A percentile compares a stretch with the other conserved stretches of the same genome.
These are phyloP conservation scores for Thripadectes ignobilis DNA, from an alignment of 2,797 vertebrate species.

Conservation along the genomic window DNA sequence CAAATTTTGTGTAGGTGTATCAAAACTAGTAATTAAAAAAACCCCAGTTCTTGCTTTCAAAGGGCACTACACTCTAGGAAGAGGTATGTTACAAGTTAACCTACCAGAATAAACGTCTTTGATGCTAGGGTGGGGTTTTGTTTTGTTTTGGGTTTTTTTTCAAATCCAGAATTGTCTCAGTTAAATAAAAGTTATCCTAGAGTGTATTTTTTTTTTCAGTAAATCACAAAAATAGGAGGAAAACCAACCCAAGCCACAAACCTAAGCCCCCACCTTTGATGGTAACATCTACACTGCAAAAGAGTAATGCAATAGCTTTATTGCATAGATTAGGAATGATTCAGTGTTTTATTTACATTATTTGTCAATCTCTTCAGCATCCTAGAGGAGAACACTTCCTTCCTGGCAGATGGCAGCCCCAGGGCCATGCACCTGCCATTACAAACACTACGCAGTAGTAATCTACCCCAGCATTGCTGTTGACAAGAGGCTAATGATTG, in stretches of 20 bases:
- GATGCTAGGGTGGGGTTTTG: accelerated
- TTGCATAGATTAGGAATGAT: conserved; percentile 24
- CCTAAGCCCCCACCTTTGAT: neutral
- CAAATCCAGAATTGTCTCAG: neutral
- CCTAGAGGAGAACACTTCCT: conserved; percentile 63
- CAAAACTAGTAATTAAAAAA: neutral
- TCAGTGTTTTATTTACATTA: conserved; percentile 59
- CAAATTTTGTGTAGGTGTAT: neutral
- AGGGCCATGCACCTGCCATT: conserved; percentile 86
- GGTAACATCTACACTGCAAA: neutral
- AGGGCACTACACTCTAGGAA: neutral
- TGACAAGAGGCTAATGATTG: conserved; percentile 88
- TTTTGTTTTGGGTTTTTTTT: neutral
- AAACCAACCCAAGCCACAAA: neutral
- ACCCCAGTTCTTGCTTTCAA: neutral
- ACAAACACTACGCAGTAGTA: conserved; percentile 80
- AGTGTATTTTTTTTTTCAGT: neutral
- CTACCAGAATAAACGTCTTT: neutral
- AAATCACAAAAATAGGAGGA: neutral
- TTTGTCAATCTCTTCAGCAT: conserved; percentile 51
- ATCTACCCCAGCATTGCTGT: conserved; percentile 81
- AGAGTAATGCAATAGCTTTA: neutral
- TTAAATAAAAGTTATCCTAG: neutral
- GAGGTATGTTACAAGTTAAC: neutral
- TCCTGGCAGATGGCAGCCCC: conserved; percentile 81